A percentile compares a stretch with the other conserved stretches of the same genome.
phyloP scores from a whole-genome alignment of 2,113 vertebrate genomes.

The Lamprotornis superbus region DNA sequence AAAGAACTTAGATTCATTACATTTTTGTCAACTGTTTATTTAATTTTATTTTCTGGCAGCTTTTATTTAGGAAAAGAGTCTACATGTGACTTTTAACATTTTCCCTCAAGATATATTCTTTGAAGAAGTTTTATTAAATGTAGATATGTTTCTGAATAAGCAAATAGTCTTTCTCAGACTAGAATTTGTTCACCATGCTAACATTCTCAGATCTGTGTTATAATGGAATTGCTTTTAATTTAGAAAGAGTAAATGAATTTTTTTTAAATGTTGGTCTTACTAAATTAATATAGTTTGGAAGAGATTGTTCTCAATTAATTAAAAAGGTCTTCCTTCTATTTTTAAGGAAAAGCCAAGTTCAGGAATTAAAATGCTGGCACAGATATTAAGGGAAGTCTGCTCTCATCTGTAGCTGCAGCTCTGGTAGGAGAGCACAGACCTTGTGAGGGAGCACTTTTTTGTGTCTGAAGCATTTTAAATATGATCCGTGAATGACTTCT shows the following conservation, averaged over 20 bases:
- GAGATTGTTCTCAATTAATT: neutral
- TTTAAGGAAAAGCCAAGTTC: neutral
- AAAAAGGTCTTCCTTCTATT: neutral
- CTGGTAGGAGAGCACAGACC: neutral
- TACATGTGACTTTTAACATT: neutral
- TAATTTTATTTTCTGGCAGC: neutral
- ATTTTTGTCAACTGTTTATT: neutral
- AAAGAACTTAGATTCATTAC: neutral
- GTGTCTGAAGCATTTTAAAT: conserved; percentile 62
- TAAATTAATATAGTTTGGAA: neutral
- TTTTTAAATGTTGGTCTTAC: neutral
- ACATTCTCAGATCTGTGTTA: neutral
- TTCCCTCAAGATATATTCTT: neutral
- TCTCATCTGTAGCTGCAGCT: neutral
- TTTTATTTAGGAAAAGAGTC: neutral
- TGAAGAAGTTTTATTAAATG: neutral
- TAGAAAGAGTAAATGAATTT: neutral
- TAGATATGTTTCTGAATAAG: neutral
- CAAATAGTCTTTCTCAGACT: neutral
- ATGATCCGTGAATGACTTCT: conserved; percentile 45
- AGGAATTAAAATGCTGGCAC: neutral
- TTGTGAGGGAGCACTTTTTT: neutral
- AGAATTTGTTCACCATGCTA: neutral
- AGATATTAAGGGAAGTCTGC: neutral
- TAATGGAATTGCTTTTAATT: neutral